Percentiles rank a stretch among this genome's conserved stretches.
Evolutionary conservation across 2,888 invertebrate species (phyloP).

Genomic region (Psococerastis gibbosa): DNA sequence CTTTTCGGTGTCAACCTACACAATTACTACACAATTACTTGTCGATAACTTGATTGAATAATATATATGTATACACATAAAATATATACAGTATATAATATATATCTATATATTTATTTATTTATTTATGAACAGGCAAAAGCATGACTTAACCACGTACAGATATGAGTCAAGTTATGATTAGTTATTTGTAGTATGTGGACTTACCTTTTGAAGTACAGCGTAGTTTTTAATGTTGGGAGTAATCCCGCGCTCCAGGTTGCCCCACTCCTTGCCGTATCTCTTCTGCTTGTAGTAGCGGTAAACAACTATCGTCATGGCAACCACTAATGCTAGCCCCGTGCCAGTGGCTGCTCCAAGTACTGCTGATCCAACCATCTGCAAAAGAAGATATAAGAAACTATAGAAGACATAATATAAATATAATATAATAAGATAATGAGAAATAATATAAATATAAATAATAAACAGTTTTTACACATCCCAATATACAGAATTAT

Average conservation of each 20-base stretch:
- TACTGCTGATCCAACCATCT: conserved; percentile 44
- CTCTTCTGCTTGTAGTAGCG: conserved; percentile 39
- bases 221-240: conserved; percentile 15
- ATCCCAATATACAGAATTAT: no score
- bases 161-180: no score
- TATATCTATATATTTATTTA: no score
- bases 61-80: no score
- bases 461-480: no score
- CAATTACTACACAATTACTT: no score
- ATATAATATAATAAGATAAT: not conserved
- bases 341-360: conserved; percentile 46
- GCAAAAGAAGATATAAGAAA: conserved; percentile 1
- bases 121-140: no score
- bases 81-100: no score
- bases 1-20: no score
- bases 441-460: conserved; percentile 1
- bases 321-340: conserved; percentile 41
- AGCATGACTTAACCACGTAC: no score
- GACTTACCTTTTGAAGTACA: conserved; percentile 18
- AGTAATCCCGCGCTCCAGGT: conserved; percentile 30
- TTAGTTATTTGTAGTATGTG: conserved; percentile 1
- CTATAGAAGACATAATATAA: not conserved
- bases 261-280: conserved; percentile 40
- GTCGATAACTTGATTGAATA: no score
- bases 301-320: conserved; percentile 44